These are phyloP conservation scores for Muscina levida DNA, from an alignment of 2,888 invertebrate species.

Conservation along the genomic window DNA sequence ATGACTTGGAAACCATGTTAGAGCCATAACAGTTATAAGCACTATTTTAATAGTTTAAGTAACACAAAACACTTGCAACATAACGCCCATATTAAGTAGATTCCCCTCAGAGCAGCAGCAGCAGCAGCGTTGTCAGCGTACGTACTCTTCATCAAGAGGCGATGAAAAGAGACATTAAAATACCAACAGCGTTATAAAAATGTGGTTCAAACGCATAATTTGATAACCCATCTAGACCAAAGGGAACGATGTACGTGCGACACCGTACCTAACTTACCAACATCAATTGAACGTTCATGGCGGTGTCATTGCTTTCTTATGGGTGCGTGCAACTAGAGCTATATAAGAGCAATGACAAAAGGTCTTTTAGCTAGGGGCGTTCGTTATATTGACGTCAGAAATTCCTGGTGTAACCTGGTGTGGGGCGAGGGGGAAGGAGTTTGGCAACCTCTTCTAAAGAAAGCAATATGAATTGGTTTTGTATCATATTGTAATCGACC, in stretches of 20 bases:
- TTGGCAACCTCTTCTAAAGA: not conserved
- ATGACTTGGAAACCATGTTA: constrained; percentile 37
- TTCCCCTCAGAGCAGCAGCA: too few relatives aligned
- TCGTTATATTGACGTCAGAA: constrained; percentile 39
- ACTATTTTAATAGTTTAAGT: constrained; percentile 49
- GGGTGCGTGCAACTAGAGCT: constrained; percentile 55
- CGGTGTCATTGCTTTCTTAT: not conserved
- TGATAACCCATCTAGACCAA: constrained; percentile 38
- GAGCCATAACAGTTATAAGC: constrained; percentile 54
- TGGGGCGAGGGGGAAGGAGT: not conserved
- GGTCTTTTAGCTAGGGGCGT: constrained; percentile 34
- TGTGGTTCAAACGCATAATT: constrained; percentile 48
- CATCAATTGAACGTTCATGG: too few relatives aligned
- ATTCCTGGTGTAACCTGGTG: not conserved
- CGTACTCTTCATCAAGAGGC: not conserved
- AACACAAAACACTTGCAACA: constrained; percentile 54
- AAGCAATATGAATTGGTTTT: constrained; percentile 21
- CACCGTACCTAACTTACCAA: constrained; percentile 1
- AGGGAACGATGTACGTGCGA: not conserved
- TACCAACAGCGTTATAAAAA: constrained; percentile 4
- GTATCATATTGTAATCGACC: constrained; percentile 16
- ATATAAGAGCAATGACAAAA: constrained; percentile 51
- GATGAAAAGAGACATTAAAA: constrained; percentile 1
- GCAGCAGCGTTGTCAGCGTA: too few relatives aligned
- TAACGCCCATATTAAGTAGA: constrained; percentile 50